Base-by-base conservation (phyloP, 1,140 invertebrate genomes). In the Sarcophaga peregrina region DNA sequence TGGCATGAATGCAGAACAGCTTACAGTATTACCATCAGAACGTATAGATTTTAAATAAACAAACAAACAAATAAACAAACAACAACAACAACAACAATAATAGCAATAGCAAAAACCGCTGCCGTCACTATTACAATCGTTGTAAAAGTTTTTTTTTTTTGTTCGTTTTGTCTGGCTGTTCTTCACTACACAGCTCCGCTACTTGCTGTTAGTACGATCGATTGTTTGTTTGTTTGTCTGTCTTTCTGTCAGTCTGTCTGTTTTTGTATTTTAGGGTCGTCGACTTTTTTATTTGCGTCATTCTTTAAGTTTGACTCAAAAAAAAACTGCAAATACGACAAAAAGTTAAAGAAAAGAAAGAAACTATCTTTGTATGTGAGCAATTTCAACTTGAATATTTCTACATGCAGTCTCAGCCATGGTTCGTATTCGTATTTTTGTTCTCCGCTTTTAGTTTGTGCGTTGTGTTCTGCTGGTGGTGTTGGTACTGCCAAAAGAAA, bases 211-310 rank as follows among this genome's bases (percentile, higher is more conserved):
- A 37, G 25, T 37, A 1, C 25, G 25, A 2, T 2, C 25, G 25
- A 37, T 4, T 37, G 25, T 17, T n/a, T 20, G 62, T 62, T n/a
- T n/a, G 58, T 62, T 15, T 62, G 15, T 68, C 62, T 20, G 6
- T 2, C n/a, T 11, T 8, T 50, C 48, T 50, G 11, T 50, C 48
- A 6, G 11, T 11, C 48, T 11, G 5, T 52, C 13, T 52, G 50
- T 52, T 52, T 52, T 52, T 13, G 9, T 52, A 74, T 78, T 17
- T 50, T 78, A 78, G 75, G 75, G 75, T 78, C 75, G 75, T 52
- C 75, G 75, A 78, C 75, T 78, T 78, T 78, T 78, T 78, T 78
- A 78, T 78, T 78, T 78, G 75, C 75, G 75, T 52, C 75, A 52
- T 78, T 17, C 75, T 20, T 25, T 50, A 50, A 78, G 47, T 50